Conservation (phyloP, 2,113 vertebrate genomes). For the Tragelaphus imberbis region DNA sequence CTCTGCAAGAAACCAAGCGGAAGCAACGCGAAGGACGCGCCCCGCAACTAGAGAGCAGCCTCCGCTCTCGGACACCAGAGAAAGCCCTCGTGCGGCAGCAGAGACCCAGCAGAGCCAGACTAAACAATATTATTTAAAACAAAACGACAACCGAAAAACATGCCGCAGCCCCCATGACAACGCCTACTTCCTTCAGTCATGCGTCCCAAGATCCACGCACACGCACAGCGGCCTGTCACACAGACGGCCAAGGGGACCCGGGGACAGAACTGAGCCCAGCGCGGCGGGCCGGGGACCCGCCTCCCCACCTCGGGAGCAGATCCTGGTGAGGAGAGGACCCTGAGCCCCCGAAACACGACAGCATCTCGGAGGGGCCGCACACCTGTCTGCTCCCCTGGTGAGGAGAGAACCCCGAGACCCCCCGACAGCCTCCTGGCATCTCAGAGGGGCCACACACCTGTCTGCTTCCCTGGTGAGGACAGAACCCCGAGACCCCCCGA, state of each 20-base stretch:
- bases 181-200: accelerated
- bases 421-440: no score
- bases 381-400: no score
- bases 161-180: accelerated
- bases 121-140: background rate
- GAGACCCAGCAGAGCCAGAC: background rate
- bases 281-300: accelerated
- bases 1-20: background rate
- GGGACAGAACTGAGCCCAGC: background rate
- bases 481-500: accelerated
- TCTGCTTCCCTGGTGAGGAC: constrained; percentile 65
- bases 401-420: no score
- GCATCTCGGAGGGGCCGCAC: background rate
- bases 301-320: accelerated
- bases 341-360: no score
- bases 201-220: no score
- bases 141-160: background rate
- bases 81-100: background rate
- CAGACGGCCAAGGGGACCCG: accelerated
- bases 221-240: background rate
- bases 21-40: background rate
- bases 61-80: accelerated
- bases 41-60: background rate
- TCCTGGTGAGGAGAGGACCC: accelerated
- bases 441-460: no score